Evolutionary conservation across 2,797 vertebrate genomes (phyloP).

Genomic region (Astyanax mexicanus): DNA sequence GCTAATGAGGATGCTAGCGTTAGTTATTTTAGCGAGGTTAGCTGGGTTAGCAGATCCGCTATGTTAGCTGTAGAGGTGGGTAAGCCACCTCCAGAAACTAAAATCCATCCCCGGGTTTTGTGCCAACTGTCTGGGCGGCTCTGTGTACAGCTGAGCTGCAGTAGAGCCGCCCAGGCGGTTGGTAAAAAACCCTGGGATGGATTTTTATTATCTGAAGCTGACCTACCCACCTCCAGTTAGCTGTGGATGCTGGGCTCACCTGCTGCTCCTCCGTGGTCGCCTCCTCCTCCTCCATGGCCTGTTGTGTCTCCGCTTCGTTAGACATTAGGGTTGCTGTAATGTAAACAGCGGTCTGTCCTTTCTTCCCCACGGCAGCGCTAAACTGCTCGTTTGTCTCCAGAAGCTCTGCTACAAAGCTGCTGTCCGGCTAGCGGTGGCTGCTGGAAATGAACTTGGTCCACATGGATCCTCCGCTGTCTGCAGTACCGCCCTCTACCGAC

Average conservation of each 20-base stretch:
- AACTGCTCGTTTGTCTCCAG: not conserved
- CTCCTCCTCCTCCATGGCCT: constrained; percentile 59
- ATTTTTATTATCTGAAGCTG: no score
- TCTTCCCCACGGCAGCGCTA: not conserved
- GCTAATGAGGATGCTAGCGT: no score
- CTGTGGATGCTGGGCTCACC: constrained; percentile 77
- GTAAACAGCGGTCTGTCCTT: not conserved
- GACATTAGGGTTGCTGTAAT: constrained; percentile 78
- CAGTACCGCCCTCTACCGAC: constrained; percentile 18
- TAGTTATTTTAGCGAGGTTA: no score
- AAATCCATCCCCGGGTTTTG: no score
- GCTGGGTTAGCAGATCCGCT: no score
- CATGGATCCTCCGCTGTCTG: not conserved
- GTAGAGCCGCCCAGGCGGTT: no score
- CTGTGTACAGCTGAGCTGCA: no score
- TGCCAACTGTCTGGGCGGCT: no score
- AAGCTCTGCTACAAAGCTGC: constrained; percentile 17
- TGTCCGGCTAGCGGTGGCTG: not conserved
- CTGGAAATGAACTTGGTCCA: constrained; percentile 6
- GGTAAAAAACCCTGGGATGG: no score
- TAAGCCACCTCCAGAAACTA: no score
- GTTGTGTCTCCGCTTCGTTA: constrained; percentile 76
- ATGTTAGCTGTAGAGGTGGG: no score
- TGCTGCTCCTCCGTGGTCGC: constrained; percentile 86
- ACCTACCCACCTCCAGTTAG: no score